phyloP scores from a whole-genome alignment of 2,888 invertebrate species.

The Euzophera pinguis region DNA sequence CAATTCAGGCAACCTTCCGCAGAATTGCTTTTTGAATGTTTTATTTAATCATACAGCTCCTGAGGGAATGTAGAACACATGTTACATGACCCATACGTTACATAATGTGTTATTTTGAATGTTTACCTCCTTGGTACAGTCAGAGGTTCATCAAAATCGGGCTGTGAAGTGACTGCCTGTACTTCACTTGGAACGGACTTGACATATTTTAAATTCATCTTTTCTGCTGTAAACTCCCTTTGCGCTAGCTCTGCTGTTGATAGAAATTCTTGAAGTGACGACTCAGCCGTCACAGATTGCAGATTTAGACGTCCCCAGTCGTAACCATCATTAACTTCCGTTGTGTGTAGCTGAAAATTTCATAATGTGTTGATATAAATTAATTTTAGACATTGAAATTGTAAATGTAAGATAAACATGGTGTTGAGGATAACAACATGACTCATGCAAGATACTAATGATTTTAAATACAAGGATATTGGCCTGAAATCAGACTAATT shows the following conservation, averaged over 20 bases:
- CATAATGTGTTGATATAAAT: slow-evolving; percentile 8
- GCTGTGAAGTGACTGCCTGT: slow-evolving; percentile 59
- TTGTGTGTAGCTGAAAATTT: slow-evolving; percentile 85
- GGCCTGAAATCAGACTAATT: too few species aligned
- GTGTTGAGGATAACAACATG: too few species aligned
- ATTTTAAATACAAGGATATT: too few species aligned
- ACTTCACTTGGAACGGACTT: slow-evolving; percentile 61
- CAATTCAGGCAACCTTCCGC: too few species aligned
- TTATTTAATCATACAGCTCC: too few species aligned
- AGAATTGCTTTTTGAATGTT: too few species aligned
- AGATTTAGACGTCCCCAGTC: slow-evolving; percentile 95
- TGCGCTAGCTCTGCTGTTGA: slow-evolving; percentile 97
- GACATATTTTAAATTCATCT: slow-evolving; percentile 86
- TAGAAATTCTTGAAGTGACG: slow-evolving; percentile 97
- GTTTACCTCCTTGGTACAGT: slow-evolving; percentile 87
- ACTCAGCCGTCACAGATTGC: slow-evolving; percentile 96
- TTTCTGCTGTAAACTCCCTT: slow-evolving; percentile 95
- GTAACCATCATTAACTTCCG: slow-evolving; percentile 93
- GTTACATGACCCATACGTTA: too few species aligned
- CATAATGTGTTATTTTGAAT: neutral
- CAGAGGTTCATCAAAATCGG: slow-evolving; percentile 67
- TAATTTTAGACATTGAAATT: neutral
- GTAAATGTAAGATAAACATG: too few species aligned
- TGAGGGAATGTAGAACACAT: too few species aligned
- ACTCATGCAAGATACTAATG: too few species aligned